Evolutionary conservation across 2,797 vertebrate genomes (phyloP).

Genomic region (Poeciliopsis infans): DNA sequence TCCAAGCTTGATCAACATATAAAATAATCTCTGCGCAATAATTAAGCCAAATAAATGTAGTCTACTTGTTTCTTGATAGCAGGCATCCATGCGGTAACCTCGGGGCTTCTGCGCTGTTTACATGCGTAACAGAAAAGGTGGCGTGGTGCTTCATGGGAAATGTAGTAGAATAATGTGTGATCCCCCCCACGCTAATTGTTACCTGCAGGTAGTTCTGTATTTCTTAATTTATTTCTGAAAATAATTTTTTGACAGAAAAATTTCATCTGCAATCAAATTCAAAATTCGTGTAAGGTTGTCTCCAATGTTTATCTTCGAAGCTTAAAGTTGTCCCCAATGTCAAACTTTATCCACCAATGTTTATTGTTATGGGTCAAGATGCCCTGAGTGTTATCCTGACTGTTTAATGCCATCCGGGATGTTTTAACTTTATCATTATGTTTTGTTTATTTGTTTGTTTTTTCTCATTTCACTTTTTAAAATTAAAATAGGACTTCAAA

Average conservation of each 20-base stretch:
- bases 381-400: too few species aligned
- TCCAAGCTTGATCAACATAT: rapidly evolving
- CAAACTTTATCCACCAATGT: too few species aligned
- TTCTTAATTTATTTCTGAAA: neutral
- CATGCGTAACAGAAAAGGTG: conserved; percentile 32
- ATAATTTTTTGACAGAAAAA: neutral
- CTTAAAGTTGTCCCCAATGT: too few species aligned
- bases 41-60: neutral
- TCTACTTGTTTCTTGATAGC: conserved; percentile 26
- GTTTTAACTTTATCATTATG: too few species aligned
- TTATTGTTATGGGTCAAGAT: too few species aligned
- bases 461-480: neutral
- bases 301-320: too few species aligned
- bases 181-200: rapidly evolving
- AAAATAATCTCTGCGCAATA: neutral
- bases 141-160: conserved; percentile 66
- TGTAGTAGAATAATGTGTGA: conserved; percentile 46
- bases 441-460: neutral
- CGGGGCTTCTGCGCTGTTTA: conserved; percentile 53
- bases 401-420: too few species aligned
- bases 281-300: too few species aligned
- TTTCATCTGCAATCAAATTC: too few species aligned
- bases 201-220: neutral
- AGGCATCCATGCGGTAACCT: conserved; percentile 37
- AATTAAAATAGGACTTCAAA: neutral